These are phyloP conservation scores for Strigamia transsilvanica DNA, from an alignment of 2,888 invertebrate genomes.

Conservation along the genomic window DNA sequence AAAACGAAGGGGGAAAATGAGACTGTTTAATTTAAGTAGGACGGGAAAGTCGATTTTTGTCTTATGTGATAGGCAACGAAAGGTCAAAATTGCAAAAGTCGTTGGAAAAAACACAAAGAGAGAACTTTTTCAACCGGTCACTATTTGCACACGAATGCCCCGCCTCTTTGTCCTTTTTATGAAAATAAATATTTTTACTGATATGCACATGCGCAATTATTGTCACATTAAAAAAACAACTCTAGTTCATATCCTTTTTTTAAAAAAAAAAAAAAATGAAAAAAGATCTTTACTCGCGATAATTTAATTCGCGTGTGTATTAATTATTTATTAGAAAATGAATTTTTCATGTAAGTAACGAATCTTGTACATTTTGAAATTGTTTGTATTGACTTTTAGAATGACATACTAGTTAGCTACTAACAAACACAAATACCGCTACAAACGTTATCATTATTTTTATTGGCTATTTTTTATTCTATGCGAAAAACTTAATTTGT, in stretches of 20 bases:
- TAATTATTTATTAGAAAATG: neutral
- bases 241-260: neutral
- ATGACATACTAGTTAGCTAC: too few relatives aligned
- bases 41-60: neutral
- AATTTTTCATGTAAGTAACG: neutral
- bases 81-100: neutral
- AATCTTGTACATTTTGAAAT: neutral
- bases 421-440: too few relatives aligned
- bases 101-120: neutral
- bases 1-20: too few relatives aligned
- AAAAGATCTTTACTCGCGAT: neutral
- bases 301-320: neutral
- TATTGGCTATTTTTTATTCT: too few relatives aligned
- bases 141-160: neutral
- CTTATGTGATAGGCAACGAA: neutral
- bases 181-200: constrained; percentile 15
- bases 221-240: neutral
- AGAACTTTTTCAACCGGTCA: neutral
- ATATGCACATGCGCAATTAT: neutral
- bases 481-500: too few relatives aligned
- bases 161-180: constrained; percentile 1
- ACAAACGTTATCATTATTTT: too few relatives aligned
- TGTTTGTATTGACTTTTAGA: too few relatives aligned
- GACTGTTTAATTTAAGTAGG: neutral
- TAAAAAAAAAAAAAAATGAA: neutral